These are phyloP conservation scores for Drosophila takahashii DNA, from an alignment of 1,140 invertebrate genomes.

Conservation along the genomic window DNA sequence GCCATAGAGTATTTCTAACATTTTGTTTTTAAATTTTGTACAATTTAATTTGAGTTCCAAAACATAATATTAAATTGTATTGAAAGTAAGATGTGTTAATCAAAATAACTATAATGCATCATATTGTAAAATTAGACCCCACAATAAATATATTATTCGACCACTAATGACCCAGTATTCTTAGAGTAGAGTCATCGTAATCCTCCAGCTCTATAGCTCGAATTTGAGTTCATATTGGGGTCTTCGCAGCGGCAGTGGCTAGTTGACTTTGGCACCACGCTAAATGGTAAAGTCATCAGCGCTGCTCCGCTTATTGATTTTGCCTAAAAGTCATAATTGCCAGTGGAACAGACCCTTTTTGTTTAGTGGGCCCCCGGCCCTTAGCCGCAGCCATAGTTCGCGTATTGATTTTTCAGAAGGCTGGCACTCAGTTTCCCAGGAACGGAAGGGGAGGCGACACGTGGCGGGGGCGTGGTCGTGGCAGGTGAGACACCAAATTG, in stretches of 20 bases:
- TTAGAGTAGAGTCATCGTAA: not conserved
- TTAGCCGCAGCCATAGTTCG: conserved; percentile 17
- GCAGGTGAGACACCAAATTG: conserved; percentile 28
- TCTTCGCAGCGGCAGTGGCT: conserved; percentile 12
- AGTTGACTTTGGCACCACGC: conserved; percentile 37
- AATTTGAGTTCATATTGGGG: not conserved
- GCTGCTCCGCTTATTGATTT: conserved; percentile 43
- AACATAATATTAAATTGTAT: too few species aligned
- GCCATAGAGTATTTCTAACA: too few species aligned
- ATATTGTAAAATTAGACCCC: not conserved
- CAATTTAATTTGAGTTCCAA: too few species aligned
- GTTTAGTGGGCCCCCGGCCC: not conserved
- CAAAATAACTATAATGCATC: not conserved
- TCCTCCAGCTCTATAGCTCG: not conserved
- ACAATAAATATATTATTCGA: not conserved
- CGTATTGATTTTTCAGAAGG: conserved; percentile 69
- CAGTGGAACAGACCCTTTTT: conserved; percentile 25
- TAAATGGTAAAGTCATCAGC: conserved; percentile 52
- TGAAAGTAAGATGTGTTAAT: too few species aligned
- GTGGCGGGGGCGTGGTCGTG: conserved; percentile 44
- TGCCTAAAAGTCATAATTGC: conserved; percentile 65
- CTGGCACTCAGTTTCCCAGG: conserved; percentile 16
- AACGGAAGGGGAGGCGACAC: conserved; percentile 22
- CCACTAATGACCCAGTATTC: not conserved
- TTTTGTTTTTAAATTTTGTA: not conserved